Conservation (phyloP, 2,888 invertebrate genomes). For the Helleia helle region DNA sequence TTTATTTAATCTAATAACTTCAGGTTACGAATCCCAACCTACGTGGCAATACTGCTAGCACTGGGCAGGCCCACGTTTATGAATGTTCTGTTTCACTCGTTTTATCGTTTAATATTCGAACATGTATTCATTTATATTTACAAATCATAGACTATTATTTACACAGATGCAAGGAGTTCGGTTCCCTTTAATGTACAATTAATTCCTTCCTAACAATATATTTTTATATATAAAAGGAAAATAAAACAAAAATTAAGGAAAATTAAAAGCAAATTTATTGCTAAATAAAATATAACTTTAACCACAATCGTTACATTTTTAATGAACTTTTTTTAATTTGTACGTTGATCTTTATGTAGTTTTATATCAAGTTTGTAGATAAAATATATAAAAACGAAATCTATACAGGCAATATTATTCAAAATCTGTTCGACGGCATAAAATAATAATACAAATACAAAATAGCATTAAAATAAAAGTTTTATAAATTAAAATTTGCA, state of each 20-base stretch:
- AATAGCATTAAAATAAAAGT: constrained; percentile 63
- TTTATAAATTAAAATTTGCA: constrained; percentile 64
- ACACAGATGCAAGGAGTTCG: constrained; percentile 73
- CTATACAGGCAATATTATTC: neutral
- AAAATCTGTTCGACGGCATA: constrained; percentile 44
- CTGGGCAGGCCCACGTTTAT: neutral
- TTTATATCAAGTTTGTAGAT: neutral
- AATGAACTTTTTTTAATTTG: constrained; percentile 9
- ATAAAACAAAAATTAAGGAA: constrained; percentile 51
- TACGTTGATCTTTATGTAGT: neutral
- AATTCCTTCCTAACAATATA: constrained; percentile 33
- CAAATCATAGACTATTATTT: constrained; percentile 49
- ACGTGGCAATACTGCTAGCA: neutral
- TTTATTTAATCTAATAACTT: constrained; percentile 4
- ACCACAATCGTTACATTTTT: constrained; percentile 33
- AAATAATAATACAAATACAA: constrained; percentile 62
- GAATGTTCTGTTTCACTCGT: constrained; percentile 28
- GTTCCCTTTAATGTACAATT: constrained; percentile 67
- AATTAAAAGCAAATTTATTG: constrained; percentile 73
- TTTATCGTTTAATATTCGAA: constrained; percentile 35
- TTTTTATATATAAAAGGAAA: constrained; percentile 32
- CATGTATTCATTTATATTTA: constrained; percentile 43
- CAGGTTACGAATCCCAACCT: constrained; percentile 24
- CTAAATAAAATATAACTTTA: constrained; percentile 70
- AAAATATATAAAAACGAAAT: neutral